Base-by-base conservation (phyloP, 2,113 vertebrate genomes). In the Paraplagusia blochii region DNA sequence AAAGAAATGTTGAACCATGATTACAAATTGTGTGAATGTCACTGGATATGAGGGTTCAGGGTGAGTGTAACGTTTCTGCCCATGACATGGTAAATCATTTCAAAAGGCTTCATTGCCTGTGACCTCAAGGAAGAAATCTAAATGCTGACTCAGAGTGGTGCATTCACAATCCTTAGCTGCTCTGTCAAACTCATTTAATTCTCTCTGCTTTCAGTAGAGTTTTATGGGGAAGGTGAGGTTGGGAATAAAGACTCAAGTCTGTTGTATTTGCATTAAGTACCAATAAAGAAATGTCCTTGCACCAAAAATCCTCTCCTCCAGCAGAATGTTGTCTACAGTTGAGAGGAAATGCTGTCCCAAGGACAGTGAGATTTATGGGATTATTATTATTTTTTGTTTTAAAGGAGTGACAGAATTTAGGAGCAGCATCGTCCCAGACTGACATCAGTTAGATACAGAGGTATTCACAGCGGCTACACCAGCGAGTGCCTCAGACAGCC, bases 381-480 rank as follows among this genome's bases (percentile, higher is more conserved):
- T 44, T 43, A 12, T 53, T 15, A 8, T 11, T 53, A 45, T 64
- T 34, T 51, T 29, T 62, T 17, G 72, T 53, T 64, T 53, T 65
- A 50, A 50, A 58, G 61, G 66, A 70, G 75, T 68, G 69, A 74
- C 69, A 74, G 57, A 62, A 78, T 80, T 85, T 70, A 70, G 71
- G 73, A 83, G 85, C 84, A 81, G 79, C 79, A 69, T 69, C 66
- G 70, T 83, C 81, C 85, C 79, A 81, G 78, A 80, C 83, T 83
- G 85, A 85, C 77, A 87, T 84, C 75, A 78, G 77, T 80, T 76
- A 76, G 59, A 82, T 79, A 68, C 72, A 66, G 84, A 86, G 86
- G 85, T 83, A 78, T 88, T 82, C 72, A 83, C 78, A 79, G 83
- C 76, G 71, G 81, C 79, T 76, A 62, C 68, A 74, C 55, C 61